Conservation (phyloP, 2,797 vertebrate genomes). For the Crenichthys baileyi region DNA sequence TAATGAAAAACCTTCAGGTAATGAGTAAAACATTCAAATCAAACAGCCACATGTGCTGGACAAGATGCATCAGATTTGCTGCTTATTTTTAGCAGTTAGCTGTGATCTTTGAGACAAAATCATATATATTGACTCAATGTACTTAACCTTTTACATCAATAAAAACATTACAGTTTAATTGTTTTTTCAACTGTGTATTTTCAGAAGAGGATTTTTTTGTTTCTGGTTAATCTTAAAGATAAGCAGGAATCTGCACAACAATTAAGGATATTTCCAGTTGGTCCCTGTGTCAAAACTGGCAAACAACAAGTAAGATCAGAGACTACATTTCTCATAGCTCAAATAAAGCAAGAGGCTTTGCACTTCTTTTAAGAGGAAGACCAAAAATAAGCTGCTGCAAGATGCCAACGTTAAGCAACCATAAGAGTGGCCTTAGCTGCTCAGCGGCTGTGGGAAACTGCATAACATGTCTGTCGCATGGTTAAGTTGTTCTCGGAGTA, state of each 20-base stretch:
- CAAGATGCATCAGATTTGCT: conserved; percentile 62
- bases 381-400: conserved; percentile 34
- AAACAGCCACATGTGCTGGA: conserved; percentile 41
- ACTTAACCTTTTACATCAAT: conserved; percentile 4
- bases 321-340: conserved; percentile 13
- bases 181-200: neutral
- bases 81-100: conserved; percentile 37
- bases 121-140: conserved; percentile 50
- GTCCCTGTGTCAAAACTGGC: conserved; percentile 17
- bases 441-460: conserved; percentile 71
- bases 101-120: conserved; percentile 34
- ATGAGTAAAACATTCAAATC: conserved; percentile 32
- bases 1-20: conserved; percentile 64
- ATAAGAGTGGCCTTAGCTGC: conserved; percentile 54
- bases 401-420: conserved; percentile 59
- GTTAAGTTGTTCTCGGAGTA: conserved; percentile 61
- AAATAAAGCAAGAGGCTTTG: conserved; percentile 15
- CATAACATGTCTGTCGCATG: conserved; percentile 69
- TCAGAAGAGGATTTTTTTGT: neutral
- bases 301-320: conserved; percentile 9
- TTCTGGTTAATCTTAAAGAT: neutral
- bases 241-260: neutral
- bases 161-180: conserved; percentile 14
- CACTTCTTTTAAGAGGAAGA: conserved; percentile 31
- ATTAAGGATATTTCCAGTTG: conserved; percentile 4